A percentile compares a stretch with the other conserved stretches of the same genome.
phyloP scores from a whole-genome alignment of 1,140 invertebrate species.

The Pogonomyrmex californicus region DNA sequence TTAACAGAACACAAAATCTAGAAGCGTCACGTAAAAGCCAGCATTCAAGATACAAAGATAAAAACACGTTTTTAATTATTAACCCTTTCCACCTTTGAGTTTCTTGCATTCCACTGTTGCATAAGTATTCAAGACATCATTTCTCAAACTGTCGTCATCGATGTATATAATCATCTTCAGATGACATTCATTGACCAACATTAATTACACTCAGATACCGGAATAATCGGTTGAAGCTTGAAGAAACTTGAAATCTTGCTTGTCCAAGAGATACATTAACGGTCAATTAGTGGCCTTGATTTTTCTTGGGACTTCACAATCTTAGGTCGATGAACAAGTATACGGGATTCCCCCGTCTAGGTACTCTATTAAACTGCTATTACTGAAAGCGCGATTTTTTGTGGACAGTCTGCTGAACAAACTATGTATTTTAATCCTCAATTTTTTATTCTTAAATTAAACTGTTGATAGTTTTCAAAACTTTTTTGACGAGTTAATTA shows the following conservation, averaged over 20 bases:
- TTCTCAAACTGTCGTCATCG: slow-evolving; percentile 14
- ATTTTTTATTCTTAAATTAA: background rate
- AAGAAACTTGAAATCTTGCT: slow-evolving; percentile 29
- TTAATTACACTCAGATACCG: slow-evolving; percentile 6
- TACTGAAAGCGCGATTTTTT: background rate
- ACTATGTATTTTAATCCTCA: background rate
- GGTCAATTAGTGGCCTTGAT: slow-evolving; percentile 29
- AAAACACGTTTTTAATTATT: slow-evolving; percentile 26
- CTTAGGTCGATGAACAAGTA: slow-evolving; percentile 50
- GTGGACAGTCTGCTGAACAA: background rate
- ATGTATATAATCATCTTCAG: background rate
- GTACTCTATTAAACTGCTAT: background rate
- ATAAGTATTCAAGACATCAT: slow-evolving; percentile 35
- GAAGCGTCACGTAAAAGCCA: background rate
- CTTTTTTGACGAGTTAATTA: background rate
- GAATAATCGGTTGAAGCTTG: slow-evolving; percentile 1
- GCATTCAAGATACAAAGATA: background rate
- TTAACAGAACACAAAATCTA: background rate
- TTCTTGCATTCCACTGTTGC: background rate
- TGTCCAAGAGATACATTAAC: slow-evolving; percentile 1
- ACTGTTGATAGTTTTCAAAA: background rate
- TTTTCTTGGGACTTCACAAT: slow-evolving; percentile 25
- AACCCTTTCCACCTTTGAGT: background rate
- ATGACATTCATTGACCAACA: slow-evolving; percentile 3
- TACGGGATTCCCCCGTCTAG: slow-evolving; percentile 15